phyloP scores from a whole-genome alignment of 92 coral and sea anemone species.

The Siderastrea radians region DNA sequence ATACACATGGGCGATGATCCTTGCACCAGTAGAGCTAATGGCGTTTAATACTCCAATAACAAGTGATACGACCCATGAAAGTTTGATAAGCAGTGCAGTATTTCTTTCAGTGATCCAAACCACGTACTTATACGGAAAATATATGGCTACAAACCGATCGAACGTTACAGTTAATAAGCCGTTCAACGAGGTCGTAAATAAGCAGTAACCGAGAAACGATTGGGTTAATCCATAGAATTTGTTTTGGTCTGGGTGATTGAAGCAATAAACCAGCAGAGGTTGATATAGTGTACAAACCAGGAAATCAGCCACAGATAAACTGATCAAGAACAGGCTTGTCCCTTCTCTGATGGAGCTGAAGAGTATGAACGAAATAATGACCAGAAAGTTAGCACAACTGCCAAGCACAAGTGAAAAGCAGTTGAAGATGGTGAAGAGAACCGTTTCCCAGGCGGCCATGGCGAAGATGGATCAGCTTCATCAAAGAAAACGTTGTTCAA shows the following conservation, averaged over 20 bases:
- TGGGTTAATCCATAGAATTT: neutral
- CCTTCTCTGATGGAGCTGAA: constrained; percentile 3
- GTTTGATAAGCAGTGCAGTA: neutral
- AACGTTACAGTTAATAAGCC: constrained; percentile 29
- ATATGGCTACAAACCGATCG: constrained; percentile 40
- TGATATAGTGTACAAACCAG: constrained; percentile 26
- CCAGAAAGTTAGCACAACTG: constrained; percentile 19
- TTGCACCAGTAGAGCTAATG: neutral
- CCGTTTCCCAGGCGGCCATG: constrained; percentile 25
- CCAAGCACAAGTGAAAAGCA: constrained; percentile 17
- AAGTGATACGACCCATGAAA: constrained; percentile 20
- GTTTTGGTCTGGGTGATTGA: neutral
- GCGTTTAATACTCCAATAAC: neutral
- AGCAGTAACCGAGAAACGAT: neutral
- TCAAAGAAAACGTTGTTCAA: neutral
- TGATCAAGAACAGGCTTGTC: constrained; percentile 13
- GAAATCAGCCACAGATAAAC: constrained; percentile 42
- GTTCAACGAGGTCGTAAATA: constrained; percentile 28
- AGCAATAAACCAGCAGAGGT: neutral
- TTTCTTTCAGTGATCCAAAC: constrained; percentile 22
- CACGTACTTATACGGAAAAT: constrained; percentile 28
- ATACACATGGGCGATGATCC: neutral
- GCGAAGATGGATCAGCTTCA: too few relatives aligned
- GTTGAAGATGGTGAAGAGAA: neutral
- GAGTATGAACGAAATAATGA: constrained; percentile 7